Base-by-base conservation (phyloP, 2,888 invertebrate genomes). In the Phyllotreta striolata region DNA sequence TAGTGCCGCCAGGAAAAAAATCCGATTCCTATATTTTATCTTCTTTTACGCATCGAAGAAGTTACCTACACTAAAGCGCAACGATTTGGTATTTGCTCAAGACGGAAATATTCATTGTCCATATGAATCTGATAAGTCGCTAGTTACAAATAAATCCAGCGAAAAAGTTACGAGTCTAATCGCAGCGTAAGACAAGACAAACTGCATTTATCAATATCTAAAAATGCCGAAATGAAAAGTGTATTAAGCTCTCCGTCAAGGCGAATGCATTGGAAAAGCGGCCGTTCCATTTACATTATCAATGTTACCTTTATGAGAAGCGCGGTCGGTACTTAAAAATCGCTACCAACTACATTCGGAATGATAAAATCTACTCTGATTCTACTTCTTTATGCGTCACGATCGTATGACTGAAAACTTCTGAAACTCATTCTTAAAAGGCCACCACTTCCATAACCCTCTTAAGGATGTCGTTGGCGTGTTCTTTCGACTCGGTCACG, bases 341-440 rank as follows among this genome's bases (percentile, higher is more conserved):
- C 65, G 69, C 64, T 67, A 66, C 67, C 67, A 67, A 67, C 66
- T 64, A 66, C 66, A 69, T 69, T 69, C 62, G 62, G 61, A 66
- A 66, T 63, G 69, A 69, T 69, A 69, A 67, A 64, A 69, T 69
- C 69, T 69, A 67, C 66, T 69, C 69, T 69, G 69, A 69, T 64
- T 69, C 64, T 60, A 69, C 66, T 69, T 67, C 66, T 69, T 67
- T 69, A 69, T 67, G 69, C 66, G 64, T 69, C 69, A 69, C 69
- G 69, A 69, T 63, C 56, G 62, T 58, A 66, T 67, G 69, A 69
- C 67, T 60, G 66, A 69, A 52, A 52, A 38, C 52, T 52, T 52
- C 52, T 52, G 8, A 52, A 7, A 12, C 38, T 38, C 52, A 52
- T 52, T 52, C 38, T 52, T 38, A 52, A 52, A 39, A 10, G 52